Evolutionary conservation across 2,888 invertebrate genomes (phyloP), one percentile per base, ranked within the genome.

Genomic region (Dorcus hopei): DNA sequence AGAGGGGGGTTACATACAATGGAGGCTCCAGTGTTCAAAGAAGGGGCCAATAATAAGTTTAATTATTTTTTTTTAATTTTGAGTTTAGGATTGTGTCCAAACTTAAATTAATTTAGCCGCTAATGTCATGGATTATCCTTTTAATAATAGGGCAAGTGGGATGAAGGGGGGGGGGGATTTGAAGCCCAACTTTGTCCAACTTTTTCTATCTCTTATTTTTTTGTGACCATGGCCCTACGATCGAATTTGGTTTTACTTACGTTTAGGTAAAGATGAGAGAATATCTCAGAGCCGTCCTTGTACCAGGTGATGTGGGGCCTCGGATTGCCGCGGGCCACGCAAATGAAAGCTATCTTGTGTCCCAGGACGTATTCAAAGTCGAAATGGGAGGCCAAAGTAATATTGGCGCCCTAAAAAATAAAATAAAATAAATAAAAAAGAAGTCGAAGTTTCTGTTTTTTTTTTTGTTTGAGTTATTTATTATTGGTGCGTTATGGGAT

Each of bases 261-360:
- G 75, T 95, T 93, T 73, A 94, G 81, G 76, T 93, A 93, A 57
- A 89, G 85, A 81, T 95, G 95, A 33, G 91, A 88, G 72, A 93
- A 94, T 73, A 96, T 90, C 80, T 97, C 96, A 11, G 91, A 89
- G 38, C 95, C 95, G 76, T 96, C 95, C 77, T 96, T 97, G 77
- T 92, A 94, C 96, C 96, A 97, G 16, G 95, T 96, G 63, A 96
- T 93, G 66, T 93, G 91, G 0, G 96, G 96, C 47, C 94, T 81
- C 0, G 96, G 96, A 64, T 88, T 87, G 1, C 96, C 96, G 72
- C 89, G 88, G 0, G 96, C 96, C 48, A 92, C 90, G 77, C 96
- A 97, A 58, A 96, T 81, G 75, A 96, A 94, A 8, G 93, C 91
- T 63, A 96, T 94, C 80, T 96, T 96, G 77, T 96, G 95, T 0